Evolutionary conservation across 1,140 invertebrate species (phyloP).

Genomic region (Belonocnema kinseyi): DNA sequence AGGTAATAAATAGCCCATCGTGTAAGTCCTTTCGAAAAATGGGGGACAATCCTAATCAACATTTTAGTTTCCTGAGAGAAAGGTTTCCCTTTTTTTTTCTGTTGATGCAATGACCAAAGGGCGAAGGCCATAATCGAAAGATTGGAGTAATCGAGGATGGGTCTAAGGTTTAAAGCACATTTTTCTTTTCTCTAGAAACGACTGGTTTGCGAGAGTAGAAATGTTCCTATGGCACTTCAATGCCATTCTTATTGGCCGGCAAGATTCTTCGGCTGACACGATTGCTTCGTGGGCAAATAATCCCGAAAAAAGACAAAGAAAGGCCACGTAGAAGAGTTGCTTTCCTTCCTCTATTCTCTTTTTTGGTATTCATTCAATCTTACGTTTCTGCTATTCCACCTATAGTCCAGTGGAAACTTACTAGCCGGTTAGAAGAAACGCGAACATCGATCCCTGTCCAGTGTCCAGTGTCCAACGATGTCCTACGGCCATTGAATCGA

Average conservation of each 20-base stretch:
- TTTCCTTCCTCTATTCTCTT: no score
- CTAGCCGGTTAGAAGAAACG: conserved; percentile 33
- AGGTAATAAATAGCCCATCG: background rate
- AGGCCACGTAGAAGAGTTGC: background rate
- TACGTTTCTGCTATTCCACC: conserved; percentile 44
- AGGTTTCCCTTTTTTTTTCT: background rate
- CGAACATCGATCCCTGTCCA: conserved; percentile 33
- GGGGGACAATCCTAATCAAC: conserved; percentile 3
- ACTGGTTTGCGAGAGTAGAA: conserved; percentile 16
- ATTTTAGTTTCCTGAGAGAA: conserved; percentile 2
- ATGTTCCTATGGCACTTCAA: conserved; percentile 13
- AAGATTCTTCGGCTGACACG: conserved; percentile 23
- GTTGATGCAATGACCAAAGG: background rate
- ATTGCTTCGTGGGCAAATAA: conserved; percentile 25
- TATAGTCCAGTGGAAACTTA: conserved; percentile 30
- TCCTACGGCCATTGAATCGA: conserved; percentile 28
- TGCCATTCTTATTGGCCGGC: conserved; percentile 29
- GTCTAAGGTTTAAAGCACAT: background rate
- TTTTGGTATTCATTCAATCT: conserved; percentile 36
- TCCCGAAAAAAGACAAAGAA: background rate
- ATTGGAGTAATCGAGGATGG: conserved; percentile 8
- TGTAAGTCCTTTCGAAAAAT: background rate
- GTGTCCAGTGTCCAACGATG: conserved; percentile 37
- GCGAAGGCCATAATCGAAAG: background rate
- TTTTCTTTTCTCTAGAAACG: conserved; percentile 13